Percentiles rank a stretch among this genome's conserved stretches.
These are phyloP conservation scores for Leptinotarsa juncta DNA, from an alignment of 2,888 invertebrate species.

Conservation along the genomic window DNA sequence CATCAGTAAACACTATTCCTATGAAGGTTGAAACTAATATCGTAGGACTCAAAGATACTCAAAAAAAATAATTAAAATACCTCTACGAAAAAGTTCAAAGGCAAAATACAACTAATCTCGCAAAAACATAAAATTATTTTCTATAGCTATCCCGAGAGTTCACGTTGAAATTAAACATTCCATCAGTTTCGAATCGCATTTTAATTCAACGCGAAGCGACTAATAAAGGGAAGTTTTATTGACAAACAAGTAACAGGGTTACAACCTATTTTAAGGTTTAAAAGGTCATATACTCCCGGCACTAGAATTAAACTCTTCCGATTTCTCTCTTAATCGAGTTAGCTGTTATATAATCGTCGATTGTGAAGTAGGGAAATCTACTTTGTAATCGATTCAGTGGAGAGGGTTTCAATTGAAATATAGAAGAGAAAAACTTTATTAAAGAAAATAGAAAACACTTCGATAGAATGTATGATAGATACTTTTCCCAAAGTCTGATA, in stretches of 20 bases:
- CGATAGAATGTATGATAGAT: too few species aligned
- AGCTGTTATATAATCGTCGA: conserved; percentile 38
- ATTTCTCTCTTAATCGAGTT: conserved; percentile 37
- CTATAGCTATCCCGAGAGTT: neutral
- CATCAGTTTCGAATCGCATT: neutral
- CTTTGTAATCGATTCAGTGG: conserved; percentile 30
- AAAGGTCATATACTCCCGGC: conserved; percentile 28
- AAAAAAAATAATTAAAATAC: too few species aligned
- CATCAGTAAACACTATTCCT: too few species aligned
- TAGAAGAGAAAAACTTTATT: too few species aligned
- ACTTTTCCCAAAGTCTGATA: too few species aligned
- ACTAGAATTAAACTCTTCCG: conserved; percentile 30
- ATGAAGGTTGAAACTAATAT: too few species aligned
- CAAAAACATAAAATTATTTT: neutral
- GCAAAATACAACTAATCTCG: neutral
- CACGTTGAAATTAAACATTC: neutral
- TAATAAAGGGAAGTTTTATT: neutral
- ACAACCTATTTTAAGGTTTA: neutral
- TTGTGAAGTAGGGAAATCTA: conserved; percentile 33
- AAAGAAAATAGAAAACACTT: too few species aligned
- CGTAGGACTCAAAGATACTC: too few species aligned
- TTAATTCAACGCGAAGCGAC: neutral
- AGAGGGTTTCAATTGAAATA: too few species aligned
- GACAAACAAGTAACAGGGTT: conserved; percentile 4
- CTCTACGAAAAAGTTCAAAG: too few species aligned